A percentile compares a stretch with the other conserved stretches of the same genome.
phyloP scores from a whole-genome alignment of 2,113 vertebrate genomes.

The Cygnus buccinator region DNA sequence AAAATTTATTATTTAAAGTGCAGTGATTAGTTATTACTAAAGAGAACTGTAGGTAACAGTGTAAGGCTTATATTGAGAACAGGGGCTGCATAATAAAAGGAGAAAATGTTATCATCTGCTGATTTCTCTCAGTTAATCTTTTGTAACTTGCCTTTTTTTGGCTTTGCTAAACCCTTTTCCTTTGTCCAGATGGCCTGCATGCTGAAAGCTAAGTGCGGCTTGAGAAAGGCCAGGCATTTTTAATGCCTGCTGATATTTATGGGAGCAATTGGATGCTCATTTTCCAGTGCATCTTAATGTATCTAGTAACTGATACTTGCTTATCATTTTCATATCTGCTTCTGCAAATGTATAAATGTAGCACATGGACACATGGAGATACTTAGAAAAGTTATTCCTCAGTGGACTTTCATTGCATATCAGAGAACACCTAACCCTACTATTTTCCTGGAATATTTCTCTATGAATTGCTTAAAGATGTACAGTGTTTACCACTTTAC shows the following conservation, averaged over 20 bases:
- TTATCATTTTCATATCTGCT: not conserved
- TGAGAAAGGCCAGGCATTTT: not conserved
- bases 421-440: not conserved
- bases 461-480: not conserved
- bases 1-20: not conserved
- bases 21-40: not conserved
- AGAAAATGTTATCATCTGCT: not conserved
- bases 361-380: not conserved
- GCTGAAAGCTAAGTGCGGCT: not conserved
- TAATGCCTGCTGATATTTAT: not conserved
- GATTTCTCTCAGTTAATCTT: not conserved
- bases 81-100: not conserved
- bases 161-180: not conserved
- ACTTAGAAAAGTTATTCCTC: not conserved
- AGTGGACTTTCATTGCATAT: not conserved
- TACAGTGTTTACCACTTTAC: not conserved
- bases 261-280: not conserved
- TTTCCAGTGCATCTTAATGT: not conserved
- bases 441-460: not conserved
- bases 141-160: not conserved
- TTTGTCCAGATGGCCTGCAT: not conserved
- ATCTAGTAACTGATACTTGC: not conserved
- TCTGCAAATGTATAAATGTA: not conserved
- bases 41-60: not conserved
- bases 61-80: not conserved